These are phyloP conservation scores for Tetramorium parvispinum DNA, from an alignment of 1,140 invertebrate genomes.

Conservation along the genomic window DNA sequence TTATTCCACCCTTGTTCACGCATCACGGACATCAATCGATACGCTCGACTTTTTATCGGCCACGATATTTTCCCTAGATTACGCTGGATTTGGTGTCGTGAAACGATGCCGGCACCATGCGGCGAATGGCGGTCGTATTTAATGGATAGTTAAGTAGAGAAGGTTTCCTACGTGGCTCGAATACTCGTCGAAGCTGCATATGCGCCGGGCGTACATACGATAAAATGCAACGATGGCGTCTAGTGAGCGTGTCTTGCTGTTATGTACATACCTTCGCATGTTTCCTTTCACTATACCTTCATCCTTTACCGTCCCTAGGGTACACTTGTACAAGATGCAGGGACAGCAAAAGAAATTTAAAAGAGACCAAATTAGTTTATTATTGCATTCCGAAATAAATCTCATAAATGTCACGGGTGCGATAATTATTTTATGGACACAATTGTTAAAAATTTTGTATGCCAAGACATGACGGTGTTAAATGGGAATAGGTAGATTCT, in stretches of 20 bases:
- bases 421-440: conserved; percentile 2
- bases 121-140: conserved; percentile 77
- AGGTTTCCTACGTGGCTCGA: conserved; percentile 81
- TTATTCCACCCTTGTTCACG: conserved; percentile 49
- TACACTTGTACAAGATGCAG: not conserved
- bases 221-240: conserved; percentile 42
- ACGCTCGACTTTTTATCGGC: conserved; percentile 64
- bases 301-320: conserved; percentile 2
- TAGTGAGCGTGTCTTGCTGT: not conserved
- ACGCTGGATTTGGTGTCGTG: conserved; percentile 64
- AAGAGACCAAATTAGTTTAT: conserved; percentile 3
- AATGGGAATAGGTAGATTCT: not conserved
- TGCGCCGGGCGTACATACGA: conserved; percentile 65
- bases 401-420: not conserved
- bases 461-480: not conserved
- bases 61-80: conserved; percentile 75
- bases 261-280: not conserved
- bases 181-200: conserved; percentile 76
- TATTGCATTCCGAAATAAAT: not conserved
- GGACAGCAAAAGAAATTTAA: not conserved
- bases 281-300: not conserved
- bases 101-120: conserved; percentile 24
- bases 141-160: conserved; percentile 84
- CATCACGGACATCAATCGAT: conserved; percentile 65
- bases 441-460: not conserved